Evolutionary conservation across 1,140 invertebrate genomes (phyloP).

Genomic region (Ostrea denselamellosa): DNA sequence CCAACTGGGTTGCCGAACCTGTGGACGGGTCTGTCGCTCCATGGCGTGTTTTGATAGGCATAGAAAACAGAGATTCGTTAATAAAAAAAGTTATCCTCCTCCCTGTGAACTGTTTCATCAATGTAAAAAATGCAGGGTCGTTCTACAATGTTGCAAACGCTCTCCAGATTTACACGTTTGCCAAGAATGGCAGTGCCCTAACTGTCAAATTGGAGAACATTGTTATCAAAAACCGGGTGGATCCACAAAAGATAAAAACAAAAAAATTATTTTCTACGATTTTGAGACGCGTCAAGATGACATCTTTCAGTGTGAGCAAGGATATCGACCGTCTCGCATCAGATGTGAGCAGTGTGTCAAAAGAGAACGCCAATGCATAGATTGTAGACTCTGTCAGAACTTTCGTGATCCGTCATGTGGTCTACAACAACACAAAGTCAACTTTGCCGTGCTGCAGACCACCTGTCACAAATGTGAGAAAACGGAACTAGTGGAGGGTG

Average conservation of each 20-base stretch:
- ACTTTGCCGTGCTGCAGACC: slow-evolving; percentile 47
- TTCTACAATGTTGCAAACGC: slow-evolving; percentile 3
- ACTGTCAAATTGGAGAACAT: slow-evolving; percentile 29
- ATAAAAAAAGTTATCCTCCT: not conserved
- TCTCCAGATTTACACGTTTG: slow-evolving; percentile 34
- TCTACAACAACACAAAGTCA: slow-evolving; percentile 43
- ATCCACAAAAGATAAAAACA: not conserved
- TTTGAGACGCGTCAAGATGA: slow-evolving; percentile 38
- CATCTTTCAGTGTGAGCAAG: slow-evolving; percentile 24
- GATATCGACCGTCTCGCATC: not conserved
- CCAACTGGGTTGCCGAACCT: slow-evolving; percentile 9
- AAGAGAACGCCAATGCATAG: not conserved
- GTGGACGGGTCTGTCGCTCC: slow-evolving; percentile 36
- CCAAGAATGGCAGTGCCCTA: slow-evolving; percentile 42
- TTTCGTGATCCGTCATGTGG: slow-evolving; percentile 39
- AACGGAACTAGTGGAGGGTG: not conserved
- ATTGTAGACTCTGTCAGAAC: slow-evolving; percentile 39
- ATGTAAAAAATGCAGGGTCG: slow-evolving; percentile 44
- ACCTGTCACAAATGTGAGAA: slow-evolving; percentile 42
- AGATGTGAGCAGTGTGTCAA: slow-evolving; percentile 17
- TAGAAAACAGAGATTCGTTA: not conserved
- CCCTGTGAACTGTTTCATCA: slow-evolving; percentile 28
- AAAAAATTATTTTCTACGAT: not conserved
- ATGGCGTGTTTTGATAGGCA: not conserved
- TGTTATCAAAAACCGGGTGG: slow-evolving; percentile 31